Conservation (phyloP, 2,113 vertebrate species). For the Ophiodon elongatus region DNA sequence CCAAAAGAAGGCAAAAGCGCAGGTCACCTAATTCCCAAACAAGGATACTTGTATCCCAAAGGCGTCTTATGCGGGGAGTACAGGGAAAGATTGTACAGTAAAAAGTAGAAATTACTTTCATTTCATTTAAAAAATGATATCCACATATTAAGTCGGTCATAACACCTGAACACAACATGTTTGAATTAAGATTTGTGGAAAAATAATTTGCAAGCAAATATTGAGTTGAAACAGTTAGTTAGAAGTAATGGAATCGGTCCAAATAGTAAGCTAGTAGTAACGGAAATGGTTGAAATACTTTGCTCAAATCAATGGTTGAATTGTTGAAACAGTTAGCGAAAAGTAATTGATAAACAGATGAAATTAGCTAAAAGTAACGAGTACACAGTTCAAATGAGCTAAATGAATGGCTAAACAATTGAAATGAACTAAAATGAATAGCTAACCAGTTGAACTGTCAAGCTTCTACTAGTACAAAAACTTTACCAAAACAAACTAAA, state of each 20-base stretch:
- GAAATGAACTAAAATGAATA: neutral
- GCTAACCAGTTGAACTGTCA: neutral
- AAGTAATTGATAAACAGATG: neutral
- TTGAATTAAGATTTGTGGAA: neutral
- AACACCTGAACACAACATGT: neutral
- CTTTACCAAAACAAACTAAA: neutral
- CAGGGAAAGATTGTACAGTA: neutral
- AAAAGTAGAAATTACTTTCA: neutral
- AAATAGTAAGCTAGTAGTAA: neutral
- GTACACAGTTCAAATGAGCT: too few relatives aligned
- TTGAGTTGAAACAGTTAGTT: neutral
- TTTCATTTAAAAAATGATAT: neutral
- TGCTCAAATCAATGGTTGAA: neutral
- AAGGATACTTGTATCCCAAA: neutral
- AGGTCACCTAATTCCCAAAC: neutral
- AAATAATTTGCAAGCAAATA: neutral
- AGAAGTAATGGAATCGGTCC: neutral
- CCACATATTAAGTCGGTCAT: neutral
- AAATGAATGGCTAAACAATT: neutral
- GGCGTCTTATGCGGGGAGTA: neutral
- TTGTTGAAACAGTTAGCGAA: neutral
- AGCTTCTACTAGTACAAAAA: neutral
- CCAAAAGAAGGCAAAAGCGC: conserved; percentile 5
- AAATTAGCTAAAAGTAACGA: neutral
- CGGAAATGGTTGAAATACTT: neutral